Evolutionary conservation across 2,797 vertebrate species (phyloP).

Genomic region (Phoeniculus purpureus): DNA sequence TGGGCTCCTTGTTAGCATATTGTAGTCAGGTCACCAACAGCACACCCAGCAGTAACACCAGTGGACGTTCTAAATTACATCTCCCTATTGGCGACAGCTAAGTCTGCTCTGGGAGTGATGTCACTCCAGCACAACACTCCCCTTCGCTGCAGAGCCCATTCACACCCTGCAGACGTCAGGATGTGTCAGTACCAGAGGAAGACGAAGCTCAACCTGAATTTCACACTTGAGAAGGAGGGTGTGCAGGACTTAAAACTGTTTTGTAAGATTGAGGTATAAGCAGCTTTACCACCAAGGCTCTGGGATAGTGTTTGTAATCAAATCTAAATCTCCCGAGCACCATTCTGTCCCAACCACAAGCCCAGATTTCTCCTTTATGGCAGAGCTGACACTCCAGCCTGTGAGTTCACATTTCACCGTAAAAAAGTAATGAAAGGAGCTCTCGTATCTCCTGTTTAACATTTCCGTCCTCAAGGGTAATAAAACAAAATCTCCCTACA

Average conservation of each 20-base stretch:
- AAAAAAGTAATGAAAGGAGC: conserved; percentile 29
- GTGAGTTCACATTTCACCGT: neutral
- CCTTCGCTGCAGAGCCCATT: neutral
- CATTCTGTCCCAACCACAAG: neutral
- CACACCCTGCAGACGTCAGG: rapidly evolving
- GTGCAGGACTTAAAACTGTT: neutral
- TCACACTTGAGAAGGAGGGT: neutral
- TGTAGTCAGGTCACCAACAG: rapidly evolving
- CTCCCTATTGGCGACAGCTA: neutral
- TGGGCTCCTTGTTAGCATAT: neutral
- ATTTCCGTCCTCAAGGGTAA: conserved; percentile 59
- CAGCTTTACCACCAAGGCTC: neutral
- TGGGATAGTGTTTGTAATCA: neutral
- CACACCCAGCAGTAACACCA: neutral
- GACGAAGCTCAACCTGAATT: neutral
- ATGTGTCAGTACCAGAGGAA: neutral
- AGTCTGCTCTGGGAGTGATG: neutral
- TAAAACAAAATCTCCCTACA: conserved; percentile 52
- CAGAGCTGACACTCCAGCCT: neutral
- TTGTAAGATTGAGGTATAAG: neutral
- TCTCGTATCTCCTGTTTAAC: conserved; percentile 41
- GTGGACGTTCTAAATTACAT: neutral
- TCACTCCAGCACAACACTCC: rapidly evolving
- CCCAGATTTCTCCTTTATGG: neutral
- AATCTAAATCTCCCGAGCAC: neutral